Percentiles rank a stretch among this genome's conserved stretches.
These are phyloP conservation scores for Drosophila putrida DNA, from an alignment of 2,888 invertebrate genomes.

Conservation along the genomic window DNA sequence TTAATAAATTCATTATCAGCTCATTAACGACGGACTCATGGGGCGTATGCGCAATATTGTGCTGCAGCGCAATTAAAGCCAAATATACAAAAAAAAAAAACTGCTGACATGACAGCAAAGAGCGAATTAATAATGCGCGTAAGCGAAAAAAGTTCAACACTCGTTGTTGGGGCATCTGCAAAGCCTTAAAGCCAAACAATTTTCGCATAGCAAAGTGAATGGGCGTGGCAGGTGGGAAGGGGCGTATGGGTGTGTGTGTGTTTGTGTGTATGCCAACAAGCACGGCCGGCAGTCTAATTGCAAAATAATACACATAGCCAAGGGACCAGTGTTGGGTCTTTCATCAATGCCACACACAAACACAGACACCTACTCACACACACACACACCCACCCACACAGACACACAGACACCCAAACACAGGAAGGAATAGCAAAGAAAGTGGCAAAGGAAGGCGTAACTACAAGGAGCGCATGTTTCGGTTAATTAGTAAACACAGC, in stretches of 20 bases:
- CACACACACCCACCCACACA: conserved; percentile 2
- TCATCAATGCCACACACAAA: conserved; percentile 70
- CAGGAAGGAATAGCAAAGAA: conserved; percentile 39
- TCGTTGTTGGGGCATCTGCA: conserved; percentile 13
- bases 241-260: conserved; percentile 1
- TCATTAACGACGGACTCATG: conserved; percentile 63
- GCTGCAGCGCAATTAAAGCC: conserved; percentile 55
- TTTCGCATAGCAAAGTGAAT: conserved; percentile 27
- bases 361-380: background rate
- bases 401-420: conserved; percentile 10
- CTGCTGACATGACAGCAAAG: conserved; percentile 44
- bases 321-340: conserved; percentile 51
- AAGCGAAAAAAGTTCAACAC: conserved; percentile 54
- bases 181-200: conserved; percentile 58
- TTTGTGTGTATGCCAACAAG: conserved; percentile 20
- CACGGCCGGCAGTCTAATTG: conserved; percentile 68
- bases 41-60: conserved; percentile 54
- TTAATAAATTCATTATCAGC: conserved; percentile 81
- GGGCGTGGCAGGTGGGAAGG: conserved; percentile 33
- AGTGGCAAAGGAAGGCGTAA: conserved; percentile 68
- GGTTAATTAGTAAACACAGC: conserved; percentile 75
- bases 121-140: conserved; percentile 54
- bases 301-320: conserved; percentile 73
- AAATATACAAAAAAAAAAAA: conserved; percentile 21
- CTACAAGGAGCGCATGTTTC: conserved; percentile 76